Percentiles rank a stretch among this genome's conserved stretches.
These are phyloP conservation scores for Brachionus sp. DNA, from an alignment of 1,140 invertebrate genomes.

Conservation along the genomic window DNA sequence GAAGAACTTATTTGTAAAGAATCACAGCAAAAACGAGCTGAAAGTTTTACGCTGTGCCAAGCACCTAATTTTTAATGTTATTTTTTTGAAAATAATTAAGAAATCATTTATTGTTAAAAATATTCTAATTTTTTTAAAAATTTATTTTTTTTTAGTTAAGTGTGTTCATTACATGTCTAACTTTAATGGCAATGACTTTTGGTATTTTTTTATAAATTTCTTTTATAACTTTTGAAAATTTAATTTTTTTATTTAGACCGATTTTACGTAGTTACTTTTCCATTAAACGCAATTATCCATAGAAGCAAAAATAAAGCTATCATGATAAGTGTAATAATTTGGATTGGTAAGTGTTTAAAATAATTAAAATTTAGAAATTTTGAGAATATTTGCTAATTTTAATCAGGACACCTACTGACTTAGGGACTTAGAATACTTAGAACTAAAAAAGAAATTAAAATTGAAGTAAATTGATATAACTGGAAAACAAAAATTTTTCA, in stretches of 20 bases:
- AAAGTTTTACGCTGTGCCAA: too few relatives aligned
- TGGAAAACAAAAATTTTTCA: neutral
- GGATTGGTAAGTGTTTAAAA: conserved; percentile 10
- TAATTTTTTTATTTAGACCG: neutral
- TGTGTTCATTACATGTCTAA: conserved; percentile 37
- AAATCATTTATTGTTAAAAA: too few relatives aligned
- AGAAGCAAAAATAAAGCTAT: conserved; percentile 35
- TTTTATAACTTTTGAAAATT: neutral
- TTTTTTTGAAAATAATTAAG: too few relatives aligned
- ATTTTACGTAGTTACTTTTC: neutral
- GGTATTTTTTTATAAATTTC: neutral
- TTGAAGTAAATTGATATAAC: too few relatives aligned
- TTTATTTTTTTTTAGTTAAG: neutral
- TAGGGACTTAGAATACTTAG: too few relatives aligned
- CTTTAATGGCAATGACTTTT: conserved; percentile 39
- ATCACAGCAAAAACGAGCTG: too few relatives aligned
- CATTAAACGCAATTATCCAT: neutral
- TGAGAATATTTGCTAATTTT: too few relatives aligned
- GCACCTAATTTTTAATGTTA: too few relatives aligned
- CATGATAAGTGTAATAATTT: neutral
- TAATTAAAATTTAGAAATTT: too few relatives aligned
- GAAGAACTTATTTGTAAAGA: too few relatives aligned
- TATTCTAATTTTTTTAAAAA: neutral
- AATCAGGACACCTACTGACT: too few relatives aligned
- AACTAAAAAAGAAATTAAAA: too few relatives aligned